Evolutionary conservation across 2,113 vertebrate species (phyloP).

Genomic region (Ia io): DNA sequence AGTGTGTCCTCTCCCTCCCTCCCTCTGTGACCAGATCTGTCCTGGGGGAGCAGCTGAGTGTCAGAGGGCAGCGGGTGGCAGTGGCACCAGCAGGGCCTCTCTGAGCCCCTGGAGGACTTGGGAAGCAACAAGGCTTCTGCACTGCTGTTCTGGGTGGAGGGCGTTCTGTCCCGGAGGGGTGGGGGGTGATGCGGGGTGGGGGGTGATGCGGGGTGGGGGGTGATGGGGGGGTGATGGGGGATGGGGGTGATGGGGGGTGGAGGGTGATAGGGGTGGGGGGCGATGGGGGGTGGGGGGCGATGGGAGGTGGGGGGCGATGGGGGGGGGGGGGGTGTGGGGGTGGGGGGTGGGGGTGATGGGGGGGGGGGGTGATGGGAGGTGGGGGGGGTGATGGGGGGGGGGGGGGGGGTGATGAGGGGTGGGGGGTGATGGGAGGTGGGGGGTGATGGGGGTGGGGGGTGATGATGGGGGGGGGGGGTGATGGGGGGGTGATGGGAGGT

Average conservation of each 20-base stretch:
- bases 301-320: neutral
- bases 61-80: neutral
- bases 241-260: neutral
- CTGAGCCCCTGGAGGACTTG: neutral
- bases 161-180: neutral
- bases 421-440: neutral
- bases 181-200: neutral
- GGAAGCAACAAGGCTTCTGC: neutral
- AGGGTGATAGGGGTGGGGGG: too few species aligned
- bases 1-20: neutral
- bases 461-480: neutral
- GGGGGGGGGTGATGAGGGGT: too few species aligned
- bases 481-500: neutral
- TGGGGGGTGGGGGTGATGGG: too few species aligned
- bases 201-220: neutral
- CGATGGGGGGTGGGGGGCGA: neutral
- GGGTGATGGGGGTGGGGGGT: neutral
- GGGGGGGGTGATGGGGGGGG: too few species aligned
- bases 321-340: neutral
- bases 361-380: neutral
- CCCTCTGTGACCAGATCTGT: slow-evolving; percentile 50
- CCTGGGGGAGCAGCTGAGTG: slow-evolving; percentile 46
- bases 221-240: neutral
- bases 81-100: neutral
- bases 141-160: neutral